phyloP scores from a whole-genome alignment of 2,113 vertebrate genomes.

The Balaeniceps rex region DNA sequence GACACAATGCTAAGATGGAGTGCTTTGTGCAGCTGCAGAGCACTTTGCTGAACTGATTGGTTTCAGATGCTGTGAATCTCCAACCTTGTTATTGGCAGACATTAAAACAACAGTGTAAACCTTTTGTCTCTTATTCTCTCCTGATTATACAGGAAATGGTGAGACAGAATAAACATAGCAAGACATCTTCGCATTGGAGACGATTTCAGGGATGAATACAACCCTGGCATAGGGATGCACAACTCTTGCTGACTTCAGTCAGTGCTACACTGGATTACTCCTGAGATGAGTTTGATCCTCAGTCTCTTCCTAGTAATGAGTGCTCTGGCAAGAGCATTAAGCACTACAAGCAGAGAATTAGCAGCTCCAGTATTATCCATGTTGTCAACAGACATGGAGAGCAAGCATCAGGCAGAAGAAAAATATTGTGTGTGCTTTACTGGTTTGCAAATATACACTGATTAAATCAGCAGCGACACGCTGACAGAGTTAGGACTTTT shows the following conservation, averaged over 20 bases:
- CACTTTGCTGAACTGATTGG: conserved; percentile 44
- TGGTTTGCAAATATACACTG: not conserved
- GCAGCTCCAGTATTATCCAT: not conserved
- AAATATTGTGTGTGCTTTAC: not conserved
- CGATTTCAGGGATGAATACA: not conserved
- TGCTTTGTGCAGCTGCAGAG: conserved; percentile 38
- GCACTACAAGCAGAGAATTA: not conserved
- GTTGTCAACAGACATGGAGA: not conserved
- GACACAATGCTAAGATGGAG: conserved; percentile 17
- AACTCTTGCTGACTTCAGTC: not conserved
- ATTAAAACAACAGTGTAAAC: conserved; percentile 31
- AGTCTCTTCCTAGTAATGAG: not conserved
- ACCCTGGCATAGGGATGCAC: not conserved
- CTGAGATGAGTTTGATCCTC: not conserved
- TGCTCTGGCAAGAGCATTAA: not conserved
- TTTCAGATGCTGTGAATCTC: conserved; percentile 55
- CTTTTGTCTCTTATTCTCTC: not conserved
- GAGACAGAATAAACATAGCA: conserved; percentile 13
- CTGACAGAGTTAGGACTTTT: not conserved
- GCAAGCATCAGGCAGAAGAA: not conserved
- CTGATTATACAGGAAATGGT: not conserved
- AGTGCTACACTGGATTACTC: not conserved
- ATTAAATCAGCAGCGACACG: not conserved
- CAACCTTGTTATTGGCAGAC: conserved; percentile 39
- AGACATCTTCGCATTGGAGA: not conserved